A percentile compares a stretch with the other conserved stretches of the same genome.
These are phyloP conservation scores for Charadrius vociferus DNA, from an alignment of 2,113 vertebrate genomes.

Conservation along the genomic window DNA sequence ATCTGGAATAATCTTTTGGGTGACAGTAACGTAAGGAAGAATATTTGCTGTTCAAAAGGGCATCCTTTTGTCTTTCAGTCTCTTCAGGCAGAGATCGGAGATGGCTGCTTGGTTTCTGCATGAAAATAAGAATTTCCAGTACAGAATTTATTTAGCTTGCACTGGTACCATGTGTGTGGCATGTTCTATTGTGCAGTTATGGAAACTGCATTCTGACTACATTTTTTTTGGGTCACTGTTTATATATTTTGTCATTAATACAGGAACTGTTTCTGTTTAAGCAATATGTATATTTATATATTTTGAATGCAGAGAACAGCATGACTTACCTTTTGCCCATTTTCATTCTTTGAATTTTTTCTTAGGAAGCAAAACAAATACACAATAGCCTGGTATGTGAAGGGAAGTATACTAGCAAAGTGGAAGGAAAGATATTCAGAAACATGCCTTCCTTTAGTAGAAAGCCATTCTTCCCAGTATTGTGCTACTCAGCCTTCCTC, in stretches of 20 bases:
- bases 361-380: background rate
- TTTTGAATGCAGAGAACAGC: background rate
- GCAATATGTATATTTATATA: background rate
- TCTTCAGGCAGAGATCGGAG: background rate
- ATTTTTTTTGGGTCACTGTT: background rate
- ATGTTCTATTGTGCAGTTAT: background rate
- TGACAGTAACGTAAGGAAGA: background rate
- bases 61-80: background rate
- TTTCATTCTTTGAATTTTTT: conserved; percentile 15
- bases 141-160: background rate
- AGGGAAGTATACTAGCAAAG: conserved; percentile 7
- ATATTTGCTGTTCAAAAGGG: background rate
- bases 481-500: conserved; percentile 7
- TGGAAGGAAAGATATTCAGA: conserved; percentile 28
- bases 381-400: conserved; percentile 6
- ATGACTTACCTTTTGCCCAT: background rate
- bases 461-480: conserved; percentile 49
- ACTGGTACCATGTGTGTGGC: background rate
- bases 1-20: background rate
- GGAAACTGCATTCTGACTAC: background rate
- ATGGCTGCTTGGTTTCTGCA: background rate
- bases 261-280: background rate
- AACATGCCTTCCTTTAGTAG: background rate
- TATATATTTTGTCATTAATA: background rate
- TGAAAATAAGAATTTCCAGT: background rate